Conservation (phyloP, 2,888 invertebrate genomes). For the Luperina nickerlii region DNA sequence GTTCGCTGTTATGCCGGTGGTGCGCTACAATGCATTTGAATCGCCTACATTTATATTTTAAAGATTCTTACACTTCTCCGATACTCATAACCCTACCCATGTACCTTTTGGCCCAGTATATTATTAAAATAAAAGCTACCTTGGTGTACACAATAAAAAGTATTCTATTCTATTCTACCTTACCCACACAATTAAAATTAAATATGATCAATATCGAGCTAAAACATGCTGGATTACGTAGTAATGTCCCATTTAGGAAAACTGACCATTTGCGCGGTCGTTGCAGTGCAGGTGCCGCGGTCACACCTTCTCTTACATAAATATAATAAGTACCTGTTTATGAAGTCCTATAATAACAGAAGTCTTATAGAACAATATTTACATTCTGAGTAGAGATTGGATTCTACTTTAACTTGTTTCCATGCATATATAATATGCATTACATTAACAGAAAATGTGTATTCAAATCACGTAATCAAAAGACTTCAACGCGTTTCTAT, state of each 20-base stretch:
- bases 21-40: conserved; percentile 61
- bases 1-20: conserved; percentile 58
- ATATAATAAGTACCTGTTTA: conserved; percentile 4
- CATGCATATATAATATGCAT: conserved; percentile 30
- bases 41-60: conserved; percentile 49
- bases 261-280: background rate
- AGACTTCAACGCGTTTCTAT: conserved; percentile 56
- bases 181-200: background rate
- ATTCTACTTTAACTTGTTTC: conserved; percentile 27
- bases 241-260: conserved; percentile 4
- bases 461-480: conserved; percentile 58
- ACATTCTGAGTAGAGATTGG: conserved; percentile 22
- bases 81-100: background rate
- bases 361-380: conserved; percentile 35
- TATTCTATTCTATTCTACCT: no score
- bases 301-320: conserved; percentile 11
- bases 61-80: conserved; percentile 16
- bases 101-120: background rate
- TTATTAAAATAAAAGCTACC: background rate
- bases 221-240: background rate
- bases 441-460: conserved; percentile 30
- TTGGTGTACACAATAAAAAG: no score
- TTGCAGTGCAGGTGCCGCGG: background rate
- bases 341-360: background rate
- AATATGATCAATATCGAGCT: background rate